Evolutionary conservation across 2,797 vertebrate species (phyloP), one percentile per base, ranked within the genome.

Genomic region (Picus viridis): DNA sequence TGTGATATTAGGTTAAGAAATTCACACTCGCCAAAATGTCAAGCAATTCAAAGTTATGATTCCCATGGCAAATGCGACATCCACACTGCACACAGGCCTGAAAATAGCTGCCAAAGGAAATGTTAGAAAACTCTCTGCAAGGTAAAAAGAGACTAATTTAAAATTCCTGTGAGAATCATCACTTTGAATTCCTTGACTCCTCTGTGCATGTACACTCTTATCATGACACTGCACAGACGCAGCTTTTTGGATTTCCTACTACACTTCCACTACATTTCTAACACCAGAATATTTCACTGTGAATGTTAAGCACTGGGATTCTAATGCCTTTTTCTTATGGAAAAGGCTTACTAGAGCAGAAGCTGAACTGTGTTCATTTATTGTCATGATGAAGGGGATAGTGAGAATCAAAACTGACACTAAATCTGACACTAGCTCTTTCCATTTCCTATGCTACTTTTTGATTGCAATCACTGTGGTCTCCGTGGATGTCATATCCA

Each of bases 381-480:
- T 63, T 92, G 77, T 85, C 88, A 81, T 78, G 84, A 89, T 95
- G 93, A 93, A 93, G 81, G 9, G 83, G 34, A 63, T 64, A 73
- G 61, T 17, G 54, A 75, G 80, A 94, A 93, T 91, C 94, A 92
- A 61, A 93, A 88, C 57, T 89, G 41, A 43, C 41, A 43, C 41
- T 43, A 43, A 43, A 12, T 8, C 26, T 54, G 92, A 96, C 86
- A 89, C 54, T 75, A 91, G 82, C 93, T 84, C 79, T 56, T 84
- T 76, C 85, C 67, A 69, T 90, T 92, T 93, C 88, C 74, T 78
- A 77, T 1, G 0, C 77, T 88, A 69, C 54, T 69, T 96, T 96
- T 78, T 89, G 86, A 92, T 95, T 94, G 87, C 83, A 95, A 91
- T 96, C 93, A 93, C 45, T 78, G 58, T 67, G 83, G 92, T 92